Evolutionary conservation across 37 sponge, comb jelly and placozoan species (phyloP), one percentile per base, ranked within the genome.

Genomic region (Agelas oroides): DNA sequence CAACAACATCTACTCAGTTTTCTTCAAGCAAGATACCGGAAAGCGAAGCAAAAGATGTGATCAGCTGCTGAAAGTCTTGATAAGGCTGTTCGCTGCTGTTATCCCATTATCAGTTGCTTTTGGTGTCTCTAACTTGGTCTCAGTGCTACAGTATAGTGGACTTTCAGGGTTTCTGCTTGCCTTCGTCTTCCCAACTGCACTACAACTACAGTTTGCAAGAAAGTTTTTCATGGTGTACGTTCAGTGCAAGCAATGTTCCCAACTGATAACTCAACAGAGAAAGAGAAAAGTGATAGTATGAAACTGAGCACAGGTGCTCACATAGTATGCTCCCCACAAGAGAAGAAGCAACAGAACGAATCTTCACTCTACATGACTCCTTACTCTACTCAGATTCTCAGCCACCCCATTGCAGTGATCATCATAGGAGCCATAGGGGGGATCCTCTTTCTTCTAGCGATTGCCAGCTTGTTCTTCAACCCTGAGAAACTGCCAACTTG

Each of bases 41-140:
- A 57, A 65, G 36, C 63, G 59, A 37, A 60, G 40, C 24, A 53
- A 78, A 1, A 70, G 56, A 33, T 82, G 70, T 33, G 59, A 64
- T 35, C 16, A 71, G 31, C 30, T 35, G 28, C 65, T 87, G 30
- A 37, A 75, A 28, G 36, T 77, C 54, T 12, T 65, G 32, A 35
- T 93, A 54, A 77, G 84, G 23, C 30, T 97, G 13, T 40, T 91
- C 19, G 58, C 38, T 13, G 85, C 95, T 35, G 52, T 76, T 68
- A 53, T 97, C 0, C 97, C 97, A 12, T 53, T 97, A 0, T 23
- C 83, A 39, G 82, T 84, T 15, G 89, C 90, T 8, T 55, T 97
- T 54, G 89, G 89, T 39, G 71, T 97, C 20, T 69, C 94, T 59
- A 97, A 94, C 64, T 55, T 97, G 71, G 92, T 97, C 53, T 68